These are phyloP conservation scores for Neodiprion pinetum DNA, from an alignment of 1,140 invertebrate genomes.

Conservation along the genomic window DNA sequence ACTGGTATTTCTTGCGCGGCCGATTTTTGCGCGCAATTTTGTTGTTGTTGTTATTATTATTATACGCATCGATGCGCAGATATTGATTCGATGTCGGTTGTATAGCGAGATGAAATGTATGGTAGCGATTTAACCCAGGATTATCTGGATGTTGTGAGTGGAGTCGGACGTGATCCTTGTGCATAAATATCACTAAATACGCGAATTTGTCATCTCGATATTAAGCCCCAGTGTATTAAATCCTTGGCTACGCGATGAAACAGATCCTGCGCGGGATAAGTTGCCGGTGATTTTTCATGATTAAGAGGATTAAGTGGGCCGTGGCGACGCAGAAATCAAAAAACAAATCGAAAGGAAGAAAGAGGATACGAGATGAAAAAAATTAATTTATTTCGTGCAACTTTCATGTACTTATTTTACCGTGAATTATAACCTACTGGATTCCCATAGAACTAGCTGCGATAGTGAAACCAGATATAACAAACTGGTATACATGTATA, in stretches of 20 bases:
- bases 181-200: constrained; percentile 44
- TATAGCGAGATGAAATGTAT: not conserved
- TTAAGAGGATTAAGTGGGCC: constrained; percentile 38
- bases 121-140: constrained; percentile 24
- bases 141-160: constrained; percentile 38
- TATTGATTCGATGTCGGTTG: too few species aligned
- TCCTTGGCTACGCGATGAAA: constrained; percentile 20
- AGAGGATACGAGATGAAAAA: constrained; percentile 15
- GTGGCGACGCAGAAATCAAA: constrained; percentile 27
- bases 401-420: too few species aligned
- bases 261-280: constrained; percentile 34
- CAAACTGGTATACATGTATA: too few species aligned
- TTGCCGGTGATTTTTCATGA: constrained; percentile 41
- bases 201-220: constrained; percentile 41
- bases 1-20: too few species aligned
- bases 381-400: constrained; percentile 15
- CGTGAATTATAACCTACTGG: too few species aligned
- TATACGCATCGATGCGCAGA: too few species aligned
- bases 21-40: too few species aligned
- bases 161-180: constrained; percentile 45
- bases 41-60: too few species aligned
- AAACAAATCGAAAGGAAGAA: constrained; percentile 20
- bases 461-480: too few species aligned
- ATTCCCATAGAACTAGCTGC: too few species aligned
- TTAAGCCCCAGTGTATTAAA: constrained; percentile 34